Evolutionary conservation across 2,888 invertebrate genomes (phyloP), one percentile per base, ranked within the genome.

Genomic region (Harpagoxenus sublaevis): DNA sequence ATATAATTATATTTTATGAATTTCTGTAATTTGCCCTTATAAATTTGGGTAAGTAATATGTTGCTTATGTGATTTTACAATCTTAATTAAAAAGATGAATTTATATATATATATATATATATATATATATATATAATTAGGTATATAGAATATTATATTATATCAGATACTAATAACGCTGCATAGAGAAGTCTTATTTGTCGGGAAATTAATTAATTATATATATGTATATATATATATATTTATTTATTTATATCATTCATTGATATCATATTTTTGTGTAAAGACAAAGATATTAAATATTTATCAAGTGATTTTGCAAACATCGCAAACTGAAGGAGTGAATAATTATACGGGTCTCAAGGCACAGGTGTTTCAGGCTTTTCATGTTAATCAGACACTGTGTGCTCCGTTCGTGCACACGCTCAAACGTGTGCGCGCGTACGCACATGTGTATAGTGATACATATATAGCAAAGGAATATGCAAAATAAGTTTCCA

Each of bases 321-420:
- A 86, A 84, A 66, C 75, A 57, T 82, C 75, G 83, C 66, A 45
- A 78, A 55, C 51, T 79, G 82, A 82, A 78, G 63, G 79, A 86
- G 81, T 65, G 88, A 86, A 87, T 90, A 90, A 90, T 90, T 89
- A 89, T 88, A 84, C 75, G 78, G 74, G 82, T 70, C 84, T 74
- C 84, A 66, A 79, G 87, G 90, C 90, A 93, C 94, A 94, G 94
- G 94, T 94, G 94, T 93, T 93, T 92, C 92, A 91, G 91, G 90
- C 89, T 92, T 92, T 92, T 90, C 92, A 93, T 94, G 94, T 94
- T 94, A 94, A 94, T 94, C 94, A 92, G 91, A 85, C 77, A 84
- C 86, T 88, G 90, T 88, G 91, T 89, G 87, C 79, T 68, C 35
- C 63, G 39, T 73, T 60, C 15, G 12, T 39, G 45, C 53, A 60